Evolutionary conservation across 2,113 vertebrate species (phyloP).

Genomic region (Xenopus borealis): DNA sequence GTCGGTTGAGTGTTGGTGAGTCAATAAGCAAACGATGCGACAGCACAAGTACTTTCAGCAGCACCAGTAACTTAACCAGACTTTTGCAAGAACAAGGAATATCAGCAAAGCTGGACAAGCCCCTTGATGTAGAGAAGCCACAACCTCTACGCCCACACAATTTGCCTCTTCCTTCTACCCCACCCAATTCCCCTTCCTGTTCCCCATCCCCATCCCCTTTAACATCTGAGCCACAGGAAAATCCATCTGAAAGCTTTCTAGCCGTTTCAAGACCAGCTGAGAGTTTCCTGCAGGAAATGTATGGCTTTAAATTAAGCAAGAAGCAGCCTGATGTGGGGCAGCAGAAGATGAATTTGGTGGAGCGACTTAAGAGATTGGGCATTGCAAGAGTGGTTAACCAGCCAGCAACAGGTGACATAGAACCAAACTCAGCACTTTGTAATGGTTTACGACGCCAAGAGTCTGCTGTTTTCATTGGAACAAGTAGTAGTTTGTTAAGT

Average conservation of each 20-base stretch:
- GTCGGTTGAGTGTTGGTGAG: slow-evolving; percentile 79
- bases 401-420: slow-evolving; percentile 49
- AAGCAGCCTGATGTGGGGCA: slow-evolving; percentile 64
- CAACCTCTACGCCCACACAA: slow-evolving; percentile 50
- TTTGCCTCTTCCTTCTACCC: slow-evolving; percentile 67
- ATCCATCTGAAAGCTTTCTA: slow-evolving; percentile 82
- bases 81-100: slow-evolving; percentile 90
- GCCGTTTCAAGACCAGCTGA: slow-evolving; percentile 88
- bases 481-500: slow-evolving; percentile 79
- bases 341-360: slow-evolving; percentile 76
- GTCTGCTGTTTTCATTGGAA: slow-evolving; percentile 75
- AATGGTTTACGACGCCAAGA: slow-evolving; percentile 61
- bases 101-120: slow-evolving; percentile 81
- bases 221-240: slow-evolving; percentile 65
- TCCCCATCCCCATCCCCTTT: slow-evolving; percentile 78
- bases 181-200: slow-evolving; percentile 70
- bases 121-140: slow-evolving; percentile 54
- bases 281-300: slow-evolving; percentile 90
- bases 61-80: slow-evolving; percentile 75
- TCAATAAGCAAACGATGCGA: slow-evolving; percentile 74
- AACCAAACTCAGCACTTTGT: slow-evolving; percentile 47
- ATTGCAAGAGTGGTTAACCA: slow-evolving; percentile 75
- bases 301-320: slow-evolving; percentile 76
- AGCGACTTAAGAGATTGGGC: slow-evolving; percentile 83
- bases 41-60: slow-evolving; percentile 65